phyloP scores from a whole-genome alignment of 2,797 vertebrate species.

The Enoplosus armatus region DNA sequence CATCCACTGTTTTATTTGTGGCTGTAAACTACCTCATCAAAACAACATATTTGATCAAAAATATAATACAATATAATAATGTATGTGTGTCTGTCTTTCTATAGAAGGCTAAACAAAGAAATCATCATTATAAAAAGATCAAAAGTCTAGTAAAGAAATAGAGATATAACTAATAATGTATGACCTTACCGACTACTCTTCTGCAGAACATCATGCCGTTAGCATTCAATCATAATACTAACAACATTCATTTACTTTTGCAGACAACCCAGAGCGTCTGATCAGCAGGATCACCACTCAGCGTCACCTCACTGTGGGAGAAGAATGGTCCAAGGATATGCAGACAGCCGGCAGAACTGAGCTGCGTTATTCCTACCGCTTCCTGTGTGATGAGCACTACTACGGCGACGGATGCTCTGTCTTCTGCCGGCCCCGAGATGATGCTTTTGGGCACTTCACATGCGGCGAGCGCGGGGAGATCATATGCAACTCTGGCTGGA shows the following conservation, averaged over 20 bases:
- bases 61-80: no score
- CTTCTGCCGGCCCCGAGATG: constrained; percentile 95
- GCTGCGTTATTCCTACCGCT: constrained; percentile 96
- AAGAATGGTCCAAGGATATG: constrained; percentile 96
- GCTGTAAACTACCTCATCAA: not conserved
- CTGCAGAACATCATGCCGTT: not conserved
- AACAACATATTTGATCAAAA: not conserved
- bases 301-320: constrained; percentile 94
- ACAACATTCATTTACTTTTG: constrained; percentile 34
- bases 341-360: constrained; percentile 91
- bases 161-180: not conserved
- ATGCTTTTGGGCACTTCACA: constrained; percentile 98
- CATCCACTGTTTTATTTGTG: not conserved
- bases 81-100: constrained; percentile 5
- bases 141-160: not conserved
- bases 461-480: constrained; percentile 97
- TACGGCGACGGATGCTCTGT: constrained; percentile 97
- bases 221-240: not conserved
- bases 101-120: not conserved
- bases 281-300: constrained; percentile 96
- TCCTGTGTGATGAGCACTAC: constrained; percentile 96
- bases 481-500: constrained; percentile 96
- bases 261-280: constrained; percentile 94
- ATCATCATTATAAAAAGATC: not conserved
- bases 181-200: not conserved